Base-by-base conservation (phyloP, 2,888 invertebrate genomes). In the Dusona sp. region DNA sequence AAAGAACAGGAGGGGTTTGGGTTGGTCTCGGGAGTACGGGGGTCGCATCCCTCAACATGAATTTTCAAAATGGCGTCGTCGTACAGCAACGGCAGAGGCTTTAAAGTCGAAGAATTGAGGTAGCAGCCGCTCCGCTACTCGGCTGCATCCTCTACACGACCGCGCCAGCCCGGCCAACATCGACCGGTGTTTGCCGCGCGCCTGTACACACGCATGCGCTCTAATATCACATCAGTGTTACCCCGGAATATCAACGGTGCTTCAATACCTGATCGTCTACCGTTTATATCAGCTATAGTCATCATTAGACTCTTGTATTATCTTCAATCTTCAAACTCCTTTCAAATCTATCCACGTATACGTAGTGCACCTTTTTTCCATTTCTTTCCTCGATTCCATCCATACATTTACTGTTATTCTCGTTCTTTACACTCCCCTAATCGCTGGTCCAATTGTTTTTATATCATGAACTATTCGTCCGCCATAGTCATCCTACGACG, bases 101-200 rank as follows among this genome's bases (percentile, higher is more conserved):
- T 90, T 89, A 89, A 89, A 88, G 90, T 89, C 88, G 88, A 86
- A 89, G 88, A 89, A 91, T 84, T 87, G 90, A 89, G 90, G 91
- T 89, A 89, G 89, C 83, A 68, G 67, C 45, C 45, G 77, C 45
- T 57, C 75, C 57, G 22, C 67, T 68, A 75, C 48, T 48, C 57
- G 73, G 82, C 85, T 79, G 90, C 86, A 90, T 90, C 89, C 89
- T 79, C 74, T 84, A 86, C 79, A 84, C 88, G 87, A 88, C 88
- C 89, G 89, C 91, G 92, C 92, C 91, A 92, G 92, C 92, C 93
- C 93, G 93, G 93, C 92, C 92, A 93, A 91, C 93, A 93, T 93
- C 93, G 93, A 93, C 93, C 93, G 92, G 92, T 88, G 90, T 90
- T 89, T 90, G 87, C 86, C 83, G 70, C 85, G 84, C 83, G 85